phyloP scores from a whole-genome alignment of 2,797 vertebrate genomes.

The Remorina albescens region DNA sequence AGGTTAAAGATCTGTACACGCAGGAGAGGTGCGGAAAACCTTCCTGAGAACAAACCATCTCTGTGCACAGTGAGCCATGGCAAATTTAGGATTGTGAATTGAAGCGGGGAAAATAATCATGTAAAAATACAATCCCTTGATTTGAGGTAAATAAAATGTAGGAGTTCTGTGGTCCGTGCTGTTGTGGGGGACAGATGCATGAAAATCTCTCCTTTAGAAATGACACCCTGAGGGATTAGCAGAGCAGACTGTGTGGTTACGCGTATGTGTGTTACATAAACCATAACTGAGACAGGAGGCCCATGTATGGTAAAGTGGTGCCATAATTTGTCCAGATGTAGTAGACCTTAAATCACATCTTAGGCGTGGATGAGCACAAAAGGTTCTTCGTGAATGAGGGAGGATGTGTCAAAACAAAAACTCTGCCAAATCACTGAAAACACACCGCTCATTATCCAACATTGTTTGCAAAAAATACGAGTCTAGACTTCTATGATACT shows the following conservation, averaged over 20 bases:
- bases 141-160: conserved; percentile 48
- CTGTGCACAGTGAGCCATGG: conserved; percentile 5
- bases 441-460: conserved; percentile 74
- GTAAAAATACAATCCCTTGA: conserved; percentile 23
- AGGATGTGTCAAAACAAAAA: conserved; percentile 75
- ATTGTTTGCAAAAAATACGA: conserved; percentile 84
- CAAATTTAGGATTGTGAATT: conserved; percentile 22
- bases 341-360: conserved; percentile 72
- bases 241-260: conserved; percentile 63
- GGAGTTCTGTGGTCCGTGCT: conserved; percentile 28
- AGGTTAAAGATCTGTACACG: conserved; percentile 1
- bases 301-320: conserved; percentile 61
- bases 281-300: conserved; percentile 71
- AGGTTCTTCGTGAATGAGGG: conserved; percentile 58
- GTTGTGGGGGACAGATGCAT: conserved; percentile 36
- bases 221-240: conserved; percentile 63
- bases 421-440: conserved; percentile 72
- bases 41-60: background rate
- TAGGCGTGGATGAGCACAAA: conserved; percentile 69
- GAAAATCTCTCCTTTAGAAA: conserved; percentile 63
- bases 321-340: conserved; percentile 77
- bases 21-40: conserved; percentile 17
- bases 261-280: conserved; percentile 70
- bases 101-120: background rate
- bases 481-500: conserved; percentile 92